A percentile compares a stretch with the other conserved stretches of the same genome.
phyloP scores from a whole-genome alignment of 2,888 invertebrate species.

The Tipula confusa region DNA sequence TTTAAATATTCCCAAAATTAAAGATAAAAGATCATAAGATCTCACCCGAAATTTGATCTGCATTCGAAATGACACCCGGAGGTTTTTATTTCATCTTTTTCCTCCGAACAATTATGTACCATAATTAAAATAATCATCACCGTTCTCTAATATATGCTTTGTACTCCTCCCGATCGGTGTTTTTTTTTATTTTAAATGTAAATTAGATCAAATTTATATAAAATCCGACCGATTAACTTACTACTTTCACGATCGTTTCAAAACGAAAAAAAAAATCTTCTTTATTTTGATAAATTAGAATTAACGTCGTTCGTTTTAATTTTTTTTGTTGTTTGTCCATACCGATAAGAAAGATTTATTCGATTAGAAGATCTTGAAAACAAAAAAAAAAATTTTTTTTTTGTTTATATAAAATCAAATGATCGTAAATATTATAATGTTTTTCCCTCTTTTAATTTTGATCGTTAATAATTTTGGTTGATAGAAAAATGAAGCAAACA shows the following conservation, averaged over 20 bases:
- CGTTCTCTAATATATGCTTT: neutral
- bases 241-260: neutral
- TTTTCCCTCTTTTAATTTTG: neutral
- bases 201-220: neutral
- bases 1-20: neutral
- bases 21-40: neutral
- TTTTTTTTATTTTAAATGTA: neutral
- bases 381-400: neutral
- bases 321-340: neutral
- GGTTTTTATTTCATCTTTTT: neutral
- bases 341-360: neutral
- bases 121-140: neutral
- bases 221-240: neutral
- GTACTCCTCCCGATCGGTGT: neutral
- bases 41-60: neutral
- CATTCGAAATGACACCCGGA: neutral
- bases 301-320: neutral
- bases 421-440: neutral
- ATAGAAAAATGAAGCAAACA: neutral
- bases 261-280: neutral
- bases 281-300: slow-evolving; percentile 20
- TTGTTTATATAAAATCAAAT: neutral
- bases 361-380: slow-evolving; percentile 12
- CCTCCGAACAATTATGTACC: neutral
- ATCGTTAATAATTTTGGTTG: neutral